A percentile compares a stretch with the other conserved stretches of the same genome.
Conservation (phyloP, 2,113 vertebrate species). For the Dermatemys mawii region DNA sequence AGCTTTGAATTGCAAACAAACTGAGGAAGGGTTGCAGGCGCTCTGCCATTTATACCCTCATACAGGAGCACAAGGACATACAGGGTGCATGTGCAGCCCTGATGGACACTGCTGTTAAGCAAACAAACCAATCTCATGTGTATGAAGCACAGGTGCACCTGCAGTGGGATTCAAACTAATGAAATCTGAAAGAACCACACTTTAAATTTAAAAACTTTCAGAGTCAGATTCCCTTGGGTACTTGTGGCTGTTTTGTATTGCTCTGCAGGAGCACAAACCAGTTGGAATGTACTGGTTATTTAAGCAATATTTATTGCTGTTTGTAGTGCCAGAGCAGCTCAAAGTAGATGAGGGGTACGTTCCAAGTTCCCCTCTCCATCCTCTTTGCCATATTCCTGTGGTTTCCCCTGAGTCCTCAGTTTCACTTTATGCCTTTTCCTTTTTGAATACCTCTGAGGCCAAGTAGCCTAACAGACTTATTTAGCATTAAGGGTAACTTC, state of each 20-base stretch:
- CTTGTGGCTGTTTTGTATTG: not conserved
- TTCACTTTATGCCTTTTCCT: not conserved
- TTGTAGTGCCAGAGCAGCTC: not conserved
- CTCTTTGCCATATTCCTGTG: not conserved
- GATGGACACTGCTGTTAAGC: not conserved
- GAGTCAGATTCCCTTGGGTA: not conserved
- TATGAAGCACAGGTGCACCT: not conserved
- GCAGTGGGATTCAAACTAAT: not conserved
- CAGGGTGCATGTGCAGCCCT: not conserved
- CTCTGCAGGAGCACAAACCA: not conserved
- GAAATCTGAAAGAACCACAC: not conserved
- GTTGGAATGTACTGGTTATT: not conserved
- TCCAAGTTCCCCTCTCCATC: not conserved
- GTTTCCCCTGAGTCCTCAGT: fast-evolving
- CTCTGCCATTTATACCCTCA: not conserved
- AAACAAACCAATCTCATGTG: not conserved
- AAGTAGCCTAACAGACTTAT: too few species aligned
- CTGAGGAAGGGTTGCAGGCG: not conserved
- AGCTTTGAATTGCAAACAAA: not conserved
- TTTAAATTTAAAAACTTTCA: not conserved
- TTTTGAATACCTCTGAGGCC: not conserved
- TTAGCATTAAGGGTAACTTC: not conserved
- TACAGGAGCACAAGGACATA: not conserved
- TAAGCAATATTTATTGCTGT: not conserved
- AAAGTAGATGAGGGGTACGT: not conserved